These are phyloP conservation scores for Thamnophis sirtalis DNA, from an alignment of 2,113 vertebrate species.

Conservation along the genomic window DNA sequence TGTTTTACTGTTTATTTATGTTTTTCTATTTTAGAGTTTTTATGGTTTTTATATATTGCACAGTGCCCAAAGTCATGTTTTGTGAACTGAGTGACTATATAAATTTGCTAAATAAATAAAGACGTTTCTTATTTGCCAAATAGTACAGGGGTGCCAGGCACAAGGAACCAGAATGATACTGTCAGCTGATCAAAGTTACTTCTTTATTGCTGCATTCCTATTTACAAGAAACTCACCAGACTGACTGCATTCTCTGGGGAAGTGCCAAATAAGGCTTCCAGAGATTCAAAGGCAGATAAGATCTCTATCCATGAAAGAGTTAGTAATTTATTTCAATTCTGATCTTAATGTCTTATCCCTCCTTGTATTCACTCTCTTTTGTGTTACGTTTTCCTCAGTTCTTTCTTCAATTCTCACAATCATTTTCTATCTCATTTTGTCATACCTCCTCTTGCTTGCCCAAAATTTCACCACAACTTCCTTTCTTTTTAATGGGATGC, in stretches of 20 bases:
- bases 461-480: not conserved
- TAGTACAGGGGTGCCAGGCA: not conserved
- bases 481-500: not conserved
- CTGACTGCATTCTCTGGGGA: not conserved
- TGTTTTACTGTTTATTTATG: not conserved
- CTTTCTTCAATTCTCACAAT: not conserved
- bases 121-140: not conserved
- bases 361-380: not conserved
- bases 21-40: not conserved
- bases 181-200: not conserved
- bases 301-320: not conserved
- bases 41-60: not conserved
- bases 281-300: not conserved
- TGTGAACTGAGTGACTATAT: not conserved
- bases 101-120: not conserved
- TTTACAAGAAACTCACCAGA: not conserved
- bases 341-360: not conserved
- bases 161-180: not conserved
- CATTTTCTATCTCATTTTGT: not conserved
- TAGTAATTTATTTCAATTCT: not conserved
- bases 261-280: not conserved
- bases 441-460: not conserved
- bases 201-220: not conserved
- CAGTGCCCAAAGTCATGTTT: not conserved
- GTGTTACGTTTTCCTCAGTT: not conserved